Evolutionary conservation across 2,797 vertebrate genomes (phyloP).

Genomic region (Scolopax rusticola): DNA sequence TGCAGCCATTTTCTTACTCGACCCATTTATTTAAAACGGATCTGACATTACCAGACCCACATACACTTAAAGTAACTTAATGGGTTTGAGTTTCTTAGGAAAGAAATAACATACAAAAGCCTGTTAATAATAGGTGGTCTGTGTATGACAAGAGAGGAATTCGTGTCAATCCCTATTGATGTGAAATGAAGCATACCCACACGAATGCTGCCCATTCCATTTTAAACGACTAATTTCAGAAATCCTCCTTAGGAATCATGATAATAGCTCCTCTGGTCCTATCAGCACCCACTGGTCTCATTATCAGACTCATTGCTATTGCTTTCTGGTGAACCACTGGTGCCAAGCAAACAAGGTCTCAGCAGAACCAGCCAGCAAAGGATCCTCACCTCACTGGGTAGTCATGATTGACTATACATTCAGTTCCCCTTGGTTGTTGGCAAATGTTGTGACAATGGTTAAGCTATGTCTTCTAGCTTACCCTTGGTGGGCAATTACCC

Average conservation of each 20-base stretch:
- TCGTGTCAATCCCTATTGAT: fast-evolving
- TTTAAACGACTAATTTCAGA: neutral
- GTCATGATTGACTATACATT: neutral
- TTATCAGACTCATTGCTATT: neutral
- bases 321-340: slow-evolving; percentile 18
- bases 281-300: neutral
- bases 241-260: neutral
- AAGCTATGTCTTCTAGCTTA: neutral
- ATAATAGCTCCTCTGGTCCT: neutral
- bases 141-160: neutral
- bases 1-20: neutral
- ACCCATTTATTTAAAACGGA: neutral
- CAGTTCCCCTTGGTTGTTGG: neutral
- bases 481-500: neutral
- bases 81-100: neutral
- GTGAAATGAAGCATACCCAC: neutral
- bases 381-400: neutral
- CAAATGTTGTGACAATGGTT: neutral
- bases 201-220: neutral
- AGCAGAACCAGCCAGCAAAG: neutral
- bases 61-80: neutral
- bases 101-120: neutral
- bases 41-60: neutral
- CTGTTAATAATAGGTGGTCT: neutral
- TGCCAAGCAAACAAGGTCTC: neutral